Evolutionary conservation across 2,888 invertebrate species (phyloP).

Genomic region (Neoitamus cyanurus): DNA sequence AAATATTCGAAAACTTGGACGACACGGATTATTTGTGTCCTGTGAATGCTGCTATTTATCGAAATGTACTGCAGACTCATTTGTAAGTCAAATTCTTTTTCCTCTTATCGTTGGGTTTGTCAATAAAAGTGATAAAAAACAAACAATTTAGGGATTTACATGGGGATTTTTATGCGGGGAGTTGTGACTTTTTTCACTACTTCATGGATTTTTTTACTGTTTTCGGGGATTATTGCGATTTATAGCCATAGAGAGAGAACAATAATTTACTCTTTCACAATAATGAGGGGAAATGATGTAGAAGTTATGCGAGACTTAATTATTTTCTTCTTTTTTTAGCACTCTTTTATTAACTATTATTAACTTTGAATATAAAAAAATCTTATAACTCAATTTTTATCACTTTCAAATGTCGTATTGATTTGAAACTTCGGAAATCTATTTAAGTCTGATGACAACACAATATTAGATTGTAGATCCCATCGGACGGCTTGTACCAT

Average conservation of each 20-base stretch:
- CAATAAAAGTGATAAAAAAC: background rate
- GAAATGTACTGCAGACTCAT: background rate
- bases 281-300: background rate
- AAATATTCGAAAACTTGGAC: background rate
- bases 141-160: background rate
- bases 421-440: too few relatives aligned
- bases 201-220: background rate
- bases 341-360: too few relatives aligned
- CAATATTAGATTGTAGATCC: too few relatives aligned
- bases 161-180: background rate
- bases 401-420: too few relatives aligned
- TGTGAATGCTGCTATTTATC: background rate
- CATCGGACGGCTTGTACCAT: too few relatives aligned
- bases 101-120: background rate
- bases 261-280: background rate
- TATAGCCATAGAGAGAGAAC: background rate
- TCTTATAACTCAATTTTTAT: too few relatives aligned
- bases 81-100: background rate
- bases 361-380: too few relatives aligned
- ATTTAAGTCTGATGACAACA: too few relatives aligned
- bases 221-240: background rate
- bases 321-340: too few relatives aligned
- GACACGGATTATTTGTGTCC: conserved; percentile 12
- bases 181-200: background rate
- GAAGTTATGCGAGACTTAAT: too few relatives aligned